Percentiles rank a stretch among this genome's conserved stretches.
These are phyloP conservation scores for Caenorhabditis becei DNA, from an alignment of 2,888 invertebrate genomes.

Conservation along the genomic window DNA sequence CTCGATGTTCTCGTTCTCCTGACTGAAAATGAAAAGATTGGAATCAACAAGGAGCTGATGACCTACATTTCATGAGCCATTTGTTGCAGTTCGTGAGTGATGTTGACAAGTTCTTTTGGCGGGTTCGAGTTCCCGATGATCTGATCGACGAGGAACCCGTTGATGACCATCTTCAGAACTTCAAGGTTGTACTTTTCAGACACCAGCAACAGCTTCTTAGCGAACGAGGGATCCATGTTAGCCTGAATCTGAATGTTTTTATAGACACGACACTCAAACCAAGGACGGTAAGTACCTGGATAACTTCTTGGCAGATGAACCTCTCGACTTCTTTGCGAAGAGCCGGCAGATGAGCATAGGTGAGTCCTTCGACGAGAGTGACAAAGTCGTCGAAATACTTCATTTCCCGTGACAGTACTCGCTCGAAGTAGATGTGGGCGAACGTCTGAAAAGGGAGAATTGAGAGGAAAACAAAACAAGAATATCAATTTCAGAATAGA, in stretches of 20 bases:
- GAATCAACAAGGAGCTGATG: not conserved
- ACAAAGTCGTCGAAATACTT: conserved; percentile 78
- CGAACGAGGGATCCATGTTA: conserved; percentile 73
- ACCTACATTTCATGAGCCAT: conserved; percentile 68
- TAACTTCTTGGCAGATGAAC: conserved; percentile 78
- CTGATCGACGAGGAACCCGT: conserved; percentile 68
- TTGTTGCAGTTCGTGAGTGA: conserved; percentile 68
- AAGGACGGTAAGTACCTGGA: conserved; percentile 65
- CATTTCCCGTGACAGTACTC: conserved; percentile 74
- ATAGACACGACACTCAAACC: conserved; percentile 5
- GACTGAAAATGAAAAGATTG: conserved; percentile 39
- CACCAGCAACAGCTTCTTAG: conserved; percentile 77
- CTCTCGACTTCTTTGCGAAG: conserved; percentile 78
- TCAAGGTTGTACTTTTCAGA: conserved; percentile 77
- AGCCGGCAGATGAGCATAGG: conserved; percentile 76
- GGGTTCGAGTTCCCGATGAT: conserved; percentile 70
- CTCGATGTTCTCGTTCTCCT: conserved; percentile 54
- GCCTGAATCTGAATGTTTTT: conserved; percentile 66
- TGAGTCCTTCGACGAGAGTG: conserved; percentile 75
- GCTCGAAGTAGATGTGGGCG: conserved; percentile 78
- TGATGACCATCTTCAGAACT: conserved; percentile 78
- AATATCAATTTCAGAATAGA: conserved; percentile 6
- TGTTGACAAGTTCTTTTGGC: conserved; percentile 67
- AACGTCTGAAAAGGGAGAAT: conserved; percentile 75
- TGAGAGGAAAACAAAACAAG: conserved; percentile 8